Percentiles rank a stretch among this genome's conserved stretches.
Conservation (phyloP, 2,113 vertebrate genomes). For the Sylvia atricapilla region DNA sequence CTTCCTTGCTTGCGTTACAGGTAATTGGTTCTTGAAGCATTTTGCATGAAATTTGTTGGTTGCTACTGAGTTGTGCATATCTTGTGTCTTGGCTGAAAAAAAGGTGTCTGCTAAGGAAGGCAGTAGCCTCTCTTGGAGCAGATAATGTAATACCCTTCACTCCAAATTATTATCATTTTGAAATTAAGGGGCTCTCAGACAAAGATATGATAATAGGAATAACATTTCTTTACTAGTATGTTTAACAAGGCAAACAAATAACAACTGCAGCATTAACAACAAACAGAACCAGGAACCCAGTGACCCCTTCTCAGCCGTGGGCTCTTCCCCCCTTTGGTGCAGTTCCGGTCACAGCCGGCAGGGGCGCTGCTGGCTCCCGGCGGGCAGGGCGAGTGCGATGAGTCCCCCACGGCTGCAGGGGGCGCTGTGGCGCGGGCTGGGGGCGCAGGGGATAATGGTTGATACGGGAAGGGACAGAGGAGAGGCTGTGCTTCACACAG, state of each 20-base stretch:
- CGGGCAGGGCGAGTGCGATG: fast-evolving
- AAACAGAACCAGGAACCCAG: no score
- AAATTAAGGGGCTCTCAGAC: not conserved
- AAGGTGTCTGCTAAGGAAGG: not conserved
- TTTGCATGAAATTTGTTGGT: not conserved
- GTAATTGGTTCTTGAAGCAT: not conserved
- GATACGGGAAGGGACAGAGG: fast-evolving
- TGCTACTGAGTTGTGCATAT: not conserved
- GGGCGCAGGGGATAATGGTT: not conserved
- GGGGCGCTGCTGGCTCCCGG: not conserved
- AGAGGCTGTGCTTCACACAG: no score
- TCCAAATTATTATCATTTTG: not conserved
- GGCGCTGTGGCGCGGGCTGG: not conserved
- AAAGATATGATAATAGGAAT: not conserved
- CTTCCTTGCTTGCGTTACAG: not conserved
- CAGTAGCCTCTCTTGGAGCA: not conserved
- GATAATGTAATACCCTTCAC: not conserved
- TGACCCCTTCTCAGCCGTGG: no score
- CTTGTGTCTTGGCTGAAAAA: not conserved
- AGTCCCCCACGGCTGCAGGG: not conserved
- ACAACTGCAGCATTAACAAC: not conserved
- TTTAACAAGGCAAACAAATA: not conserved
- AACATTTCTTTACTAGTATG: not conserved
- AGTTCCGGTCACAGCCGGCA: not conserved
- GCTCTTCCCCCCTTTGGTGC: not conserved